phyloP scores from a whole-genome alignment of 2,797 vertebrate genomes.

The Amniataba percoides region DNA sequence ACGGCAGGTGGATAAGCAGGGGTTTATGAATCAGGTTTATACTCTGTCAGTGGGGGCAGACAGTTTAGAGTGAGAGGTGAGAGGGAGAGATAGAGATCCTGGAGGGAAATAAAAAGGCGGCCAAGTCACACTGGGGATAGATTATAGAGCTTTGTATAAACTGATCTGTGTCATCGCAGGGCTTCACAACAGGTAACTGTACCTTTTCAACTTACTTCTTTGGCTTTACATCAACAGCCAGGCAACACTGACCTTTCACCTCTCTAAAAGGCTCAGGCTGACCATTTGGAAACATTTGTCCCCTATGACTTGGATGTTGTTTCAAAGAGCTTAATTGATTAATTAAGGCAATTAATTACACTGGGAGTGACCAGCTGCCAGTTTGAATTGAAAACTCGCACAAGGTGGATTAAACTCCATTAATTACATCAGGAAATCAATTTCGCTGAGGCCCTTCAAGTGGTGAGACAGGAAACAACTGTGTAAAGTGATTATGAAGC shows the following conservation, averaged over 20 bases:
- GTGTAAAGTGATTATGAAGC: slow-evolving; percentile 78
- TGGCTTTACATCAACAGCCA: slow-evolving; percentile 31
- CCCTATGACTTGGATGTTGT: slow-evolving; percentile 38
- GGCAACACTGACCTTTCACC: background rate
- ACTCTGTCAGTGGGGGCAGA: slow-evolving; percentile 61
- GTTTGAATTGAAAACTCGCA: slow-evolving; percentile 69
- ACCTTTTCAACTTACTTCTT: slow-evolving; percentile 52
- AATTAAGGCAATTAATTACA: slow-evolving; percentile 74
- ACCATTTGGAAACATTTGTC: slow-evolving; percentile 28
- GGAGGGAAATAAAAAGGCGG: slow-evolving; percentile 53
- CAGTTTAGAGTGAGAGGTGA: slow-evolving; percentile 56
- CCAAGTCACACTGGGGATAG: slow-evolving; percentile 47
- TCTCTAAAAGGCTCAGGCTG: slow-evolving; percentile 9
- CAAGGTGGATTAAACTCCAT: slow-evolving; percentile 75
- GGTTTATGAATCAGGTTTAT: slow-evolving; percentile 77
- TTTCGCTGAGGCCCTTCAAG: slow-evolving; percentile 66
- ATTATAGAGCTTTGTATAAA: slow-evolving; percentile 56
- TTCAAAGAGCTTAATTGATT: slow-evolving; percentile 71
- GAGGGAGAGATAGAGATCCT: slow-evolving; percentile 64
- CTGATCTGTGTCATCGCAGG: slow-evolving; percentile 47
- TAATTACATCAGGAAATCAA: slow-evolving; percentile 81
- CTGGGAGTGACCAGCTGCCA: slow-evolving; percentile 57
- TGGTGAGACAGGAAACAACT: slow-evolving; percentile 67
- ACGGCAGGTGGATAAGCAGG: slow-evolving; percentile 73
- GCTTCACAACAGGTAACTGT: slow-evolving; percentile 72